These are phyloP conservation scores for Chaetura pelagica DNA, from an alignment of 2,113 vertebrate species.

Conservation along the genomic window DNA sequence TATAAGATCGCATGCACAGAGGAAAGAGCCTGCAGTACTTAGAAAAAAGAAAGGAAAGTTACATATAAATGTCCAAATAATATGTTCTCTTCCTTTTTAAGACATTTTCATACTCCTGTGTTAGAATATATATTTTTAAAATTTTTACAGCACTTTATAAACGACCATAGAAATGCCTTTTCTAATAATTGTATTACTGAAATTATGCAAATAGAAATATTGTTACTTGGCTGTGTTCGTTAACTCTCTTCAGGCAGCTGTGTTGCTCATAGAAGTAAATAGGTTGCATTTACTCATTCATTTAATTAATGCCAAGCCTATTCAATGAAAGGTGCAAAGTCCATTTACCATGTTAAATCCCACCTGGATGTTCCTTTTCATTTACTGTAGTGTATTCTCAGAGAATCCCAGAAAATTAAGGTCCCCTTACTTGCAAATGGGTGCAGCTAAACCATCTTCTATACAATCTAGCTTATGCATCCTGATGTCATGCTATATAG, in stretches of 20 bases:
- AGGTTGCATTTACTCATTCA: neutral
- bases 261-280: neutral
- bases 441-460: neutral
- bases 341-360: neutral
- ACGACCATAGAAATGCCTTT: neutral
- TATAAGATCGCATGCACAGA: neutral
- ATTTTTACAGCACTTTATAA: neutral
- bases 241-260: conserved; percentile 7
- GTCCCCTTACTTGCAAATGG: neutral
- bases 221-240: neutral
- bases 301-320: neutral
- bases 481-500: neutral
- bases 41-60: neutral
- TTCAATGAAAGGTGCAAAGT: neutral
- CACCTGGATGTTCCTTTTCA: neutral
- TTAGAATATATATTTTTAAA: neutral
- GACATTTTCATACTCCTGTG: neutral
- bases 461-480: neutral
- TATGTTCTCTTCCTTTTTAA: neutral
- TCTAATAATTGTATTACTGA: neutral
- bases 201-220: neutral
- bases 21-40: neutral
- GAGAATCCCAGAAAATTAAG: neutral
- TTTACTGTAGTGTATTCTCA: neutral
- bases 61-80: neutral